Percentiles rank a stretch among this genome's conserved stretches.
phyloP scores from a whole-genome alignment of 2,888 invertebrate species.

The Agonopterix subpropinquella region DNA sequence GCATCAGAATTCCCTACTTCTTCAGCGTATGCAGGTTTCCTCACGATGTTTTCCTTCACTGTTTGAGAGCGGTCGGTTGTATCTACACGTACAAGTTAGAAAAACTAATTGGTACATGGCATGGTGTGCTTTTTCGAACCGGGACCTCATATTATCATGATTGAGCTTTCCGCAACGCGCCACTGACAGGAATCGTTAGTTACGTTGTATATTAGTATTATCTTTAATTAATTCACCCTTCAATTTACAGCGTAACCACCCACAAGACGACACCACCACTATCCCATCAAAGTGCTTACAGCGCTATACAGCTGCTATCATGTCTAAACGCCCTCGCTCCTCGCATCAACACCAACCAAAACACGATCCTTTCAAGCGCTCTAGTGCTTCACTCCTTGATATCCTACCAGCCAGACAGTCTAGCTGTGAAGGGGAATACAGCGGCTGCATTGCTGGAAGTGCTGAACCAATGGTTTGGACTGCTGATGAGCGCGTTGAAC shows the following conservation, averaged over 20 bases:
- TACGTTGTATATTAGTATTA: no score
- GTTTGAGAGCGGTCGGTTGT: no score
- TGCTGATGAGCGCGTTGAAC: conserved; percentile 44
- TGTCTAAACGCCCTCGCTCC: conserved; percentile 41
- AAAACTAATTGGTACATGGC: no score
- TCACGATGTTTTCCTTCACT: no score
- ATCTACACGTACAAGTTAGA: no score
- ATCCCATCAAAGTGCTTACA: conserved; percentile 62
- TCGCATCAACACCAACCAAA: conserved; percentile 35
- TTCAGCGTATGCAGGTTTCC: no score
- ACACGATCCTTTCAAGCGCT: conserved; percentile 45
- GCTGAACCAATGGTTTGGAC: conserved; percentile 44
- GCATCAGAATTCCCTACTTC: no score
- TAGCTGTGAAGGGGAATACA: conserved; percentile 33
- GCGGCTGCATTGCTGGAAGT: conserved; percentile 40
- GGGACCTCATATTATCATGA: no score
- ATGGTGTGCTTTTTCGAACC: no score
- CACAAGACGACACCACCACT: conserved; percentile 45
- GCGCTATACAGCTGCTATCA: conserved; percentile 53
- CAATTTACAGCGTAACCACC: conserved; percentile 34
- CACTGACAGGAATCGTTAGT: no score
- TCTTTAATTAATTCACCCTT: no score
- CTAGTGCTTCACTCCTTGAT: conserved; percentile 53
- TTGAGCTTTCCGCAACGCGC: no score
- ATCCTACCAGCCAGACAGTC: conserved; percentile 49